Evolutionary conservation across 1,140 invertebrate species (phyloP).

Genomic region (Cylas formicarius): DNA sequence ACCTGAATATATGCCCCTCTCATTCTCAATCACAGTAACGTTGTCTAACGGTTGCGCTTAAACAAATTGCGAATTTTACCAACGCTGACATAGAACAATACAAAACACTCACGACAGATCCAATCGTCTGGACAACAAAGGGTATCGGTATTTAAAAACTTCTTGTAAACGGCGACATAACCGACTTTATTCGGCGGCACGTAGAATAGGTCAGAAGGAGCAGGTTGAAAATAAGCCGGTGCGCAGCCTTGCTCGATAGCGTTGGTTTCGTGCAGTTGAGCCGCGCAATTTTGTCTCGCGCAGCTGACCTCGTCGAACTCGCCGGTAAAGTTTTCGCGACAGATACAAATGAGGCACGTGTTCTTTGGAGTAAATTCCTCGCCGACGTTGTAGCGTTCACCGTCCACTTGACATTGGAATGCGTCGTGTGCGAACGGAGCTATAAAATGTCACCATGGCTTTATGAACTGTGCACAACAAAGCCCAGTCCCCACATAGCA

Average conservation of each 20-base stretch:
- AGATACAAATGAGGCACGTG: conserved; percentile 22
- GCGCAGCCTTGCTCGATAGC: conserved; percentile 17
- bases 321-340: conserved; percentile 23
- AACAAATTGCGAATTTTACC: no score
- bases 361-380: conserved; percentile 19
- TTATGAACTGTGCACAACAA: no score
- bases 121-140: conserved; percentile 4
- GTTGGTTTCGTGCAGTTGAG: conserved; percentile 13
- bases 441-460: no score
- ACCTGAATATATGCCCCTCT: no score
- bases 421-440: no score
- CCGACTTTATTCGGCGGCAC: no score
- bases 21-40: no score
- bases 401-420: conserved; percentile 23
- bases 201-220: not conserved
- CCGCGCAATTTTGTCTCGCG: conserved; percentile 12
- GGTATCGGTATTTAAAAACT: no score
- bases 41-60: no score
- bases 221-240: conserved; percentile 7
- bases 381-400: conserved; percentile 23
- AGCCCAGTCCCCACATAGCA: no score
- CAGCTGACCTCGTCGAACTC: conserved; percentile 19
- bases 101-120: conserved; percentile 4
- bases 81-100: no score
- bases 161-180: no score